Conservation (phyloP, 2,113 vertebrate genomes). For the Gallinago undulata region DNA sequence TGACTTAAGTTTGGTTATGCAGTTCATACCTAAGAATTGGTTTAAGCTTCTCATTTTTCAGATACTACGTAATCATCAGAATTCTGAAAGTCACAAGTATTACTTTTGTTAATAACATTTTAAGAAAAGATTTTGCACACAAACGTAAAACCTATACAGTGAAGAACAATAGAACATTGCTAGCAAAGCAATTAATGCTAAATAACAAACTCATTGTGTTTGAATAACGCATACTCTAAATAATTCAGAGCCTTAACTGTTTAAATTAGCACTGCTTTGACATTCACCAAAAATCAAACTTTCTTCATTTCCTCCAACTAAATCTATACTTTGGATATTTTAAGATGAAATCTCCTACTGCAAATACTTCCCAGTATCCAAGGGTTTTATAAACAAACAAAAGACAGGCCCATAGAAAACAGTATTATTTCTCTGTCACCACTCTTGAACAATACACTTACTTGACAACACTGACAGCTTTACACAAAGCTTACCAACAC, state of each 20-base stretch:
- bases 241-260: neutral
- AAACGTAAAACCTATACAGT: fast-evolving
- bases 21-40: neutral
- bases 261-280: neutral
- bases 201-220: neutral
- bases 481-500: neutral
- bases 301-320: neutral
- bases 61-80: neutral
- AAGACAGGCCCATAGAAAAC: neutral
- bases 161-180: neutral
- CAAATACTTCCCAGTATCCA: neutral
- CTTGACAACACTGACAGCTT: neutral
- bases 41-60: neutral
- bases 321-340: neutral
- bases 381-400: neutral
- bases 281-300: neutral
- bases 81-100: neutral
- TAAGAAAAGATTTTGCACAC: neutral
- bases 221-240: neutral
- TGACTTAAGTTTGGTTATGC: neutral
- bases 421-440: neutral
- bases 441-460: neutral
- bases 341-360: neutral
- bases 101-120: neutral
- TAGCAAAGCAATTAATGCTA: neutral